Evolutionary conservation across 2,888 invertebrate genomes (phyloP), one percentile per base, ranked within the genome.

Genomic region (Tigriopus californicus): DNA sequence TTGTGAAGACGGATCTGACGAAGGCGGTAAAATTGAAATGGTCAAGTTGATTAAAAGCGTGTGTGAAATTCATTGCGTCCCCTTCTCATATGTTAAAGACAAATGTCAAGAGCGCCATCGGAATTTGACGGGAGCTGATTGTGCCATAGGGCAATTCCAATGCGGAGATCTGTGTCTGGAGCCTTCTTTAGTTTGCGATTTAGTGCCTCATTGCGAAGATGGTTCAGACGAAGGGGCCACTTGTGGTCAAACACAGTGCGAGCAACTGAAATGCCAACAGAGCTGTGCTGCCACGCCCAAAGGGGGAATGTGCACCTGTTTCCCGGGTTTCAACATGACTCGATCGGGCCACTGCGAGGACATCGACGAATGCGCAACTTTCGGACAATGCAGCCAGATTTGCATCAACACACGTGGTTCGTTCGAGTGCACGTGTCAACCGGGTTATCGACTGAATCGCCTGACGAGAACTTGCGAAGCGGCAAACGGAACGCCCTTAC

Each of bases 1-100:
- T 60, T 66, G 66, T 51, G 54, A 52, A 10, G 65, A 66, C 60
- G 62, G 62, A 22, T 64, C 63, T 15, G 66, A 66, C 60, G 66
- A 66, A 61, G 63, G 60, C 15, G 61, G 53, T 12, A n/a, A n/a
- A n/a, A n/a, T n/a, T n/a, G n/a, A n/a, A n/a, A n/a, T n/a, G n/a
- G n/a, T n/a, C n/a, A n/a, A n/a, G n/a, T n/a, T n/a, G n/a, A n/a
- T n/a, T n/a, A n/a, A n/a, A n/a, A n/a, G n/a, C n/a, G n/a, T n/a
- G n/a, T n/a, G n/a, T n/a, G n/a, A n/a, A n/a, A n/a, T n/a, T n/a
- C n/a, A n/a, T n/a, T n/a, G n/a, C n/a, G n/a, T n/a, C n/a, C n/a
- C n/a, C n/a, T 41, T 41, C 41, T 41, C 41, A 41, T 41, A 41
- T n/a, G n/a, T n/a, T n/a, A n/a, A 33, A 33, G 33, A 33, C 33